phyloP scores from a whole-genome alignment of 2,888 invertebrate species.

The Lagria hirta region DNA sequence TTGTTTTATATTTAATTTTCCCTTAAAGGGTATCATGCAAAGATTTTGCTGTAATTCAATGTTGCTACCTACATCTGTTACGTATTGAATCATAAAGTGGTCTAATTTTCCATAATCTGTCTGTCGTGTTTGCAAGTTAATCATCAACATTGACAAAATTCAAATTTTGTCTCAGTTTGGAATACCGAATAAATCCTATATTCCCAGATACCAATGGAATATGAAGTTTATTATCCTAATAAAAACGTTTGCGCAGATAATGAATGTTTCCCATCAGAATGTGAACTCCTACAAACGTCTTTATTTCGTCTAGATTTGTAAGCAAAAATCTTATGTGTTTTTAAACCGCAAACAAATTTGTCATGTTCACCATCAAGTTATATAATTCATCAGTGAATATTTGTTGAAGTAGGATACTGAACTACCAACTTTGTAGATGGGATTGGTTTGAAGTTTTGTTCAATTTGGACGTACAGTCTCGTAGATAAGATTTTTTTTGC shows the following conservation, averaged over 20 bases:
- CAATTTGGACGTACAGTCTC: too few species aligned
- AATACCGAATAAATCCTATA: slow-evolving; percentile 32
- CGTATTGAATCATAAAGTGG: slow-evolving; percentile 30
- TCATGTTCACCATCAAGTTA: slow-evolving; percentile 8
- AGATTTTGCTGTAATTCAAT: too few species aligned
- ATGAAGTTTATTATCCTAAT: slow-evolving; percentile 29
- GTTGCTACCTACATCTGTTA: slow-evolving; percentile 25
- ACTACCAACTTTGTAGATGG: too few species aligned
- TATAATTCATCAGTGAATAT: slow-evolving; percentile 14
- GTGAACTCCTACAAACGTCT: slow-evolving; percentile 32
- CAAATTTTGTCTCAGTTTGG: slow-evolving; percentile 30
- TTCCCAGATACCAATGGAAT: slow-evolving; percentile 26
- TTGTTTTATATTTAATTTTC: slow-evolving; percentile 27
- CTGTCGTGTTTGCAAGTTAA: slow-evolving; percentile 21
- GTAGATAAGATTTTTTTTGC: too few species aligned
- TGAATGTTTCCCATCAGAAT: slow-evolving; percentile 33
- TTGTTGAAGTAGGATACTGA: too few species aligned
- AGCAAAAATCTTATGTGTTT: slow-evolving; percentile 9
- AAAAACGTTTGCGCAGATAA: slow-evolving; percentile 31
- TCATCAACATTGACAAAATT: slow-evolving; percentile 31
- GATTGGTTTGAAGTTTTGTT: too few species aligned
- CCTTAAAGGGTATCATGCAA: slow-evolving; percentile 34
- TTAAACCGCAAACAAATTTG: slow-evolving; percentile 13
- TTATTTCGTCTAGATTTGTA: slow-evolving; percentile 27
- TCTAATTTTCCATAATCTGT: slow-evolving; percentile 34